These are phyloP conservation scores for Hypocryptadius cinnamomeus DNA, from an alignment of 2,113 vertebrate genomes.

Conservation along the genomic window DNA sequence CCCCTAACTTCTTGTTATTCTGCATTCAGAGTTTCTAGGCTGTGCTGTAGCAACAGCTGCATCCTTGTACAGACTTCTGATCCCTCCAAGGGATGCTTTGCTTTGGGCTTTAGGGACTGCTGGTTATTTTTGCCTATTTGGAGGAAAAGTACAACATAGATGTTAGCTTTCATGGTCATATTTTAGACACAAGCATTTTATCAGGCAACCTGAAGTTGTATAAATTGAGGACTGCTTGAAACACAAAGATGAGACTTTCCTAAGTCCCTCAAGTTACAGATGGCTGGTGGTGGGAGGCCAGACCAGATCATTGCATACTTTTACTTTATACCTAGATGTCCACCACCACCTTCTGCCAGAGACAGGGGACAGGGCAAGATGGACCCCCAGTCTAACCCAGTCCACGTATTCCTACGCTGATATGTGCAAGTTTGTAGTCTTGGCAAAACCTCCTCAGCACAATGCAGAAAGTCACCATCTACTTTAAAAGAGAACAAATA, in stretches of 20 bases:
- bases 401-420: not conserved
- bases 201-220: not conserved
- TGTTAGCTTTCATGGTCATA: not conserved
- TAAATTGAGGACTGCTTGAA: not conserved
- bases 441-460: not conserved
- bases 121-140: not conserved
- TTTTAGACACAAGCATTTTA: not conserved
- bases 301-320: not conserved
- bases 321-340: not conserved
- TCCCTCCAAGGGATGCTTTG: not conserved
- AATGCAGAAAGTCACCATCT: not conserved
- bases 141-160: not conserved
- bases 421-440: not conserved
- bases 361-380: not conserved
- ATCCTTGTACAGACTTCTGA: not conserved
- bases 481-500: not conserved
- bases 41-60: not conserved
- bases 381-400: not conserved
- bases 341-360: not conserved
- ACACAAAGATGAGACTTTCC: not conserved
- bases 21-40: not conserved
- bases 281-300: not conserved
- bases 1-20: not conserved
- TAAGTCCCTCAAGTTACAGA: not conserved
- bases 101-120: not conserved